A percentile compares a stretch with the other conserved stretches of the same genome.
Evolutionary conservation across 1,140 invertebrate species (phyloP).

Genomic region (Ceratoteleas bidentatus): DNA sequence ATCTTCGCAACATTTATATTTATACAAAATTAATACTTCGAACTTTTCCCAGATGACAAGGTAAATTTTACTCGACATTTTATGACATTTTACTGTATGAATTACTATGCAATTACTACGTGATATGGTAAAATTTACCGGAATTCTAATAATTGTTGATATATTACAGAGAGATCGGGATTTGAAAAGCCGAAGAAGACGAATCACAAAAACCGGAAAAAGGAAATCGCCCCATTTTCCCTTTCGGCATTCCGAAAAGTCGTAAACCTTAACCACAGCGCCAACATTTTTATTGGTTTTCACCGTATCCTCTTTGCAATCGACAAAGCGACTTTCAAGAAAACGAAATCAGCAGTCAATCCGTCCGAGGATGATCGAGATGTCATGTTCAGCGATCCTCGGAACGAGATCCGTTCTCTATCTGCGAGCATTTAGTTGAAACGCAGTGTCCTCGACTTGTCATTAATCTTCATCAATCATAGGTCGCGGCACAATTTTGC

Average conservation of each 20-base stretch:
- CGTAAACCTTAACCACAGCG: background rate
- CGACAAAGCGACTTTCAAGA: constrained; percentile 3
- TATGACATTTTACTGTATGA: no score
- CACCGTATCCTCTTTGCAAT: background rate
- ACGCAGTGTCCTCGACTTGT: background rate
- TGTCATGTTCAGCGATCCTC: constrained; percentile 5
- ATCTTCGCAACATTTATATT: no score
- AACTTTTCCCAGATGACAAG: no score
- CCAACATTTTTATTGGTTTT: background rate
- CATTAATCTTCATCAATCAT: constrained; percentile 50
- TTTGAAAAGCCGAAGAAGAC: no score
- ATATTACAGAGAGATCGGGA: no score
- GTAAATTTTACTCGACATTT: no score
- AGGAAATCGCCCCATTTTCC: background rate
- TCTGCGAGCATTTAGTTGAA: constrained; percentile 31
- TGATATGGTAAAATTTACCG: no score
- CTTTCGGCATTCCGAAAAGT: background rate
- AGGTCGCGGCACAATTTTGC: constrained; percentile 13
- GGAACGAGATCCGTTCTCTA: constrained; percentile 17
- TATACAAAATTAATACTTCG: no score
- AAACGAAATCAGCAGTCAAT: background rate
- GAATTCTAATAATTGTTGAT: no score
- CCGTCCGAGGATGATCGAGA: constrained; percentile 12
- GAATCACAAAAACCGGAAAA: background rate
- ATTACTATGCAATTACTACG: no score